phyloP scores from a whole-genome alignment of 2,888 invertebrate species.

The Drosophila histrio region DNA sequence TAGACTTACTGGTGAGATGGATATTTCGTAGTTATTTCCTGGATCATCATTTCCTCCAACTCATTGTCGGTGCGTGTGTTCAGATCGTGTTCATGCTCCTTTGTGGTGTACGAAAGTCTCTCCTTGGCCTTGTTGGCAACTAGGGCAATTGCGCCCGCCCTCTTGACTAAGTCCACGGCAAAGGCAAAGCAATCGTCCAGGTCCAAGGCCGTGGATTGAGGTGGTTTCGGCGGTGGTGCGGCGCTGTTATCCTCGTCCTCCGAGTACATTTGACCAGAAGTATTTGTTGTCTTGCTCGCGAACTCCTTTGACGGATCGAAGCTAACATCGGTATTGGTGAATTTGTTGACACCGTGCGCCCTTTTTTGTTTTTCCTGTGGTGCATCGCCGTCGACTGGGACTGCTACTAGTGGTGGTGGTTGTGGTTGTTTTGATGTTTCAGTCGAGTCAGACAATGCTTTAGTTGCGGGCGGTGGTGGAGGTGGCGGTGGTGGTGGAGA shows the following conservation, averaged over 20 bases:
- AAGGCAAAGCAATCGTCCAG: slow-evolving; percentile 37
- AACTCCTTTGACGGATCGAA: slow-evolving; percentile 54
- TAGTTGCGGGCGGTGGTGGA: background rate
- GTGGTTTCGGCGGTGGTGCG: background rate
- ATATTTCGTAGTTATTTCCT: slow-evolving; percentile 36
- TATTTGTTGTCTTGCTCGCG: slow-evolving; percentile 58
- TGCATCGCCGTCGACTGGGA: background rate
- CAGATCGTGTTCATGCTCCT: slow-evolving; percentile 26
- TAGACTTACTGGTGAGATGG: slow-evolving; percentile 56
- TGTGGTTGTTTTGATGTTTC: background rate
- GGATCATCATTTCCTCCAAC: slow-evolving; percentile 47
- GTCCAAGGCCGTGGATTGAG: background rate
- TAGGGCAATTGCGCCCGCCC: slow-evolving; percentile 40
- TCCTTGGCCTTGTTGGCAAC: slow-evolving; percentile 15
- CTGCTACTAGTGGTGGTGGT: background rate
- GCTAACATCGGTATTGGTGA: slow-evolving; percentile 52
- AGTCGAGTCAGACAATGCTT: background rate
- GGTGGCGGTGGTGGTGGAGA: background rate
- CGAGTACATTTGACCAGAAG: slow-evolving; percentile 27
- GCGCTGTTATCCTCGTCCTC: background rate
- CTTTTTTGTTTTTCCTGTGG: background rate
- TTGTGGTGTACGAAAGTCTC: slow-evolving; percentile 19
- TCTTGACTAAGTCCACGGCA: slow-evolving; percentile 35
- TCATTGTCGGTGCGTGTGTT: slow-evolving; percentile 33
- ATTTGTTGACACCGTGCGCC: background rate